Percentiles rank a stretch among this genome's conserved stretches.
These are phyloP conservation scores for Drosophila austrosaltans DNA, from an alignment of 2,888 invertebrate genomes.

Conservation along the genomic window DNA sequence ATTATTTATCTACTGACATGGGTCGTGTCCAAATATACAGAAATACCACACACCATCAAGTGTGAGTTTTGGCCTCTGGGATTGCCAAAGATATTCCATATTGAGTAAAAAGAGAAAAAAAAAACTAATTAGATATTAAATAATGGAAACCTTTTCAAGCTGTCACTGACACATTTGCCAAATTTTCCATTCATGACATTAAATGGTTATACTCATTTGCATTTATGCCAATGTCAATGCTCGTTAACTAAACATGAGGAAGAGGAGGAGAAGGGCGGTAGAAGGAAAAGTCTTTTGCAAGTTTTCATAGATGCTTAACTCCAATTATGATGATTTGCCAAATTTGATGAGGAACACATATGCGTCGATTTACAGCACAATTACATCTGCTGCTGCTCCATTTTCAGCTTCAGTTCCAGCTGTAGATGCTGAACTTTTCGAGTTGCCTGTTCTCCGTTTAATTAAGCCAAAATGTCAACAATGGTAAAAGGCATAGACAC, in stretches of 20 bases:
- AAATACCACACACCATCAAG: conserved; percentile 40
- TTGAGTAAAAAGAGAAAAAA: conserved; percentile 10
- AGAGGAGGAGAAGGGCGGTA: too few relatives aligned
- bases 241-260: conserved; percentile 30
- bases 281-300: conserved; percentile 24
- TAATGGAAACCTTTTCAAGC: conserved; percentile 29
- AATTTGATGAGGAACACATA: conserved; percentile 41
- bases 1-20: conserved; percentile 61
- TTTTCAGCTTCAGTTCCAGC: neutral
- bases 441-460: conserved; percentile 53
- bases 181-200: conserved; percentile 30
- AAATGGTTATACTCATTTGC: conserved; percentile 60
- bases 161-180: neutral
- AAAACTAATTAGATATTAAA: conserved; percentile 73
- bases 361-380: conserved; percentile 15
- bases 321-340: conserved; percentile 55
- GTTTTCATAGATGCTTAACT: conserved; percentile 45
- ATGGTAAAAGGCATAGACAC: conserved; percentile 51
- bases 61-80: conserved; percentile 56
- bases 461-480: conserved; percentile 75
- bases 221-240: conserved; percentile 39
- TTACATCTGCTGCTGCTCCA: neutral
- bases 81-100: conserved; percentile 15
- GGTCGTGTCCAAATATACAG: conserved; percentile 32
- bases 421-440: conserved; percentile 52